Evolutionary conservation across 2,797 vertebrate genomes (phyloP), one percentile per base, ranked within the genome.

Genomic region (Amphiprion clarkii): DNA sequence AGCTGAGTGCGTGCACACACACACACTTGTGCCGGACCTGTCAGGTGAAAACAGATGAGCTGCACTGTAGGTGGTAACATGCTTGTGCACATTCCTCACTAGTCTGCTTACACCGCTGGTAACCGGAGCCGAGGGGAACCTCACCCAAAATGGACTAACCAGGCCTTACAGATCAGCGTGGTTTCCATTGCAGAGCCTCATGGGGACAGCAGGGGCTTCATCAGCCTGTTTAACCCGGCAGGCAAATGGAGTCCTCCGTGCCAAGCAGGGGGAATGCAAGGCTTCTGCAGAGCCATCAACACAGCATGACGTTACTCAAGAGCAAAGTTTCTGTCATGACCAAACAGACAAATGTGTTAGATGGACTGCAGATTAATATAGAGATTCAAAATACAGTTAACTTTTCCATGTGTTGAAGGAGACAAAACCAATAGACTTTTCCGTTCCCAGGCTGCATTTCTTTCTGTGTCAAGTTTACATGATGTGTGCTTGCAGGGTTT

Each of bases 41-140:
- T 90, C 89, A 90, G 80, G 83, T 82, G 82, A 87, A 90, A 92
- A 93, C 82, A 81, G 92, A 93, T 90, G 91, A 92, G 79, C 81
- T 67, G 56, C 90, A 84, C 92, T 79, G 86, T 93, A 92, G 91
- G 89, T 91, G 92, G 91, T 79, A 90, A 91, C 89, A 87, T 90
- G 90, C 81, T 79, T 67, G 70, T 76, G 86, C 76, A 36, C 91
- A 93, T 94, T 93, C 89, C 87, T 69, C 71, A 70, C 66, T 82
- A 48, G 90, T 93, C 81, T 84, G 84, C 84, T 89, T 89, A 86
- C 92, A 89, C 81, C 87, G 31, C 65, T 67, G 71, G 92, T 93
- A 95, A 94, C 85, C 27, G 33, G 89, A 94, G 85, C 88, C 36
- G 57, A 59, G 40, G 82, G 80, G 83, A 77, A 81, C 85, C 79